phyloP scores from a whole-genome alignment of 2,888 invertebrate genomes.

The Dasypolia templi region DNA sequence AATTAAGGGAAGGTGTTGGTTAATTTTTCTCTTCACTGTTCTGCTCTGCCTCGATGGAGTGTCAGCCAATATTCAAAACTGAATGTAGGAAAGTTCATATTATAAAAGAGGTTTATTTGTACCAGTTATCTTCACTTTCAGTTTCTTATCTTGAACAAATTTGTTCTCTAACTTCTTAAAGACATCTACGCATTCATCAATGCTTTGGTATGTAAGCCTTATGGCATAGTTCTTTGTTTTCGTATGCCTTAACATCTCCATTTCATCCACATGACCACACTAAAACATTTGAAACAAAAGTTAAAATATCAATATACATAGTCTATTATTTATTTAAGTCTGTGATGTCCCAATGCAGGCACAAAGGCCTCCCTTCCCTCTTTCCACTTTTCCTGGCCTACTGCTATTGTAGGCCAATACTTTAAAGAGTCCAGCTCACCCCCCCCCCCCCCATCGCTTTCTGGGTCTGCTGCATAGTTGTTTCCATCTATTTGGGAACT shows the following conservation, averaged over 20 bases:
- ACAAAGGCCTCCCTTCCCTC: no score
- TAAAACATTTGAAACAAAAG: slow-evolving; percentile 52
- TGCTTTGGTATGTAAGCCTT: slow-evolving; percentile 62
- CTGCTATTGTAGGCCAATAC: neutral
- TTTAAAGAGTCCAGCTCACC: neutral
- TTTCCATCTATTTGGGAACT: neutral
- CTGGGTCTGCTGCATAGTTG: neutral
- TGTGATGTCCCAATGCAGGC: neutral
- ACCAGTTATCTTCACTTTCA: slow-evolving; percentile 68
- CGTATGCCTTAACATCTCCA: slow-evolving; percentile 66
- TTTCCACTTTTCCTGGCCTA: no score
- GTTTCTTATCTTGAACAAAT: slow-evolving; percentile 61
- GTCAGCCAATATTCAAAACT: neutral
- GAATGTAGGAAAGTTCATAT: neutral
- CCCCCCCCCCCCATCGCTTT: no score
- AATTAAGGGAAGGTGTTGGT: neutral
- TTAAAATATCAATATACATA: neutral
- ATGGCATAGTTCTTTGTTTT: slow-evolving; percentile 41
- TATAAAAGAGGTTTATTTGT: slow-evolving; percentile 6
- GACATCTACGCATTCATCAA: slow-evolving; percentile 59
- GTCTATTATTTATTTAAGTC: no score
- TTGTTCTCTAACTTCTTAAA: slow-evolving; percentile 64
- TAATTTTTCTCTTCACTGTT: neutral
- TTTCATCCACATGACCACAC: slow-evolving; percentile 70
- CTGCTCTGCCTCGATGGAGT: neutral